phyloP scores from a whole-genome alignment of 2,797 vertebrate genomes.

The Enteromius viviparus region DNA sequence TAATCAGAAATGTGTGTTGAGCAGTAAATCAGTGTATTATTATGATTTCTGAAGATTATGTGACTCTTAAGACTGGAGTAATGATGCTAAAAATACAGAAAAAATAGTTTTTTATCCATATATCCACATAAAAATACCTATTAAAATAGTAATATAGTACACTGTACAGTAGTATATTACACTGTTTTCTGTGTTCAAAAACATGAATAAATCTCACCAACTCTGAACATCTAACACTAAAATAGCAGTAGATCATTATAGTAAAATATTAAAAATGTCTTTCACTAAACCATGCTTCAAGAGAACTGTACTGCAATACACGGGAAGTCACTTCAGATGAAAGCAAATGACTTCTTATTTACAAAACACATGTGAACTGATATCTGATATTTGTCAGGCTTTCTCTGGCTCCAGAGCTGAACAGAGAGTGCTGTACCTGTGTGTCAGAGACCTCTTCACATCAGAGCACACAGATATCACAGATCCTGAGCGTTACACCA shows the following conservation, averaged over 20 bases:
- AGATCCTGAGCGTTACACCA: slow-evolving; percentile 13
- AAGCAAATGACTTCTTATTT: neutral
- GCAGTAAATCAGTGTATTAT: neutral
- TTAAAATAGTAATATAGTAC: no score
- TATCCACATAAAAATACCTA: neutral
- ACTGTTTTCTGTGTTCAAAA: neutral
- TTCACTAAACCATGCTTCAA: neutral
- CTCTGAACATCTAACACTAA: neutral
- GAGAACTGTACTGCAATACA: neutral
- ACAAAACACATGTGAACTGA: neutral
- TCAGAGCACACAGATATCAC: slow-evolving; percentile 16
- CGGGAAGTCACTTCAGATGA: neutral
- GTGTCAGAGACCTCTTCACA: slow-evolving; percentile 54
- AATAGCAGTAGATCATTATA: neutral
- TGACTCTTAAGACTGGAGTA: neutral
- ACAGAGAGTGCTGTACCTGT: slow-evolving; percentile 20
- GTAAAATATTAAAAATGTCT: neutral
- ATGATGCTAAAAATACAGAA: neutral
- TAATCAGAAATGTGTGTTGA: neutral
- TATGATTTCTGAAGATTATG: neutral
- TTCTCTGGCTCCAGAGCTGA: neutral
- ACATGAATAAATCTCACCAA: neutral
- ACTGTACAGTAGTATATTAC: no score
- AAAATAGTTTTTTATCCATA: neutral
- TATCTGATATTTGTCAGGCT: neutral